A percentile compares a stretch with the other conserved stretches of the same genome.
Conservation (phyloP, 1,140 invertebrate genomes). For the Halesus radiatus region DNA sequence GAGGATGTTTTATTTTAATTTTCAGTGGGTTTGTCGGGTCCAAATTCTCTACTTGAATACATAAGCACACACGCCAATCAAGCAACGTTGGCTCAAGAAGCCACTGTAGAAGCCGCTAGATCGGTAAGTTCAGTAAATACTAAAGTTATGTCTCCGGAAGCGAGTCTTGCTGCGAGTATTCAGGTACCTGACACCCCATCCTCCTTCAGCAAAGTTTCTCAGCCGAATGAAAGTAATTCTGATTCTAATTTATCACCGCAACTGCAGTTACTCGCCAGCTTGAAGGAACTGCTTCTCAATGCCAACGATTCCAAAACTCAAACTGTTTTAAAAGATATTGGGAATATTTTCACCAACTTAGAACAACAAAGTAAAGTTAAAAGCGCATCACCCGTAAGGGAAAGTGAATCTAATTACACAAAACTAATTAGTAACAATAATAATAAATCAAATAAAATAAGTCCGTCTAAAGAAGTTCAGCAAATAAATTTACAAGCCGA, state of each 20-base stretch:
- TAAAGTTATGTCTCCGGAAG: slow-evolving; percentile 25
- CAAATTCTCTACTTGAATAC: slow-evolving; percentile 50
- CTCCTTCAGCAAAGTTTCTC: slow-evolving; percentile 39
- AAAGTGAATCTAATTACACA: neutral
- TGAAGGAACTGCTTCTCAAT: slow-evolving; percentile 51
- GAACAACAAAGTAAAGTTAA: slow-evolving; percentile 42
- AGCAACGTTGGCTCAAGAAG: slow-evolving; percentile 55
- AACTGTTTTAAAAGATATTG: slow-evolving; percentile 50
- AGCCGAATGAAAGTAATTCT: neutral
- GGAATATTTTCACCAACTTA: slow-evolving; percentile 52
- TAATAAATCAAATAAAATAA: no score
- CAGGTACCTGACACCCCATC: slow-evolving; percentile 41
- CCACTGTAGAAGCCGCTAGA: slow-evolving; percentile 50
- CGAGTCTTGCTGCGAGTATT: slow-evolving; percentile 20
- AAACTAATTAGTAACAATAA: neutral
- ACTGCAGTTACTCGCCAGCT: slow-evolving; percentile 40
- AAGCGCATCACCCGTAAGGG: neutral
- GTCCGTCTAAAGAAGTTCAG: no score
- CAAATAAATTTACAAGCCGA: neutral
- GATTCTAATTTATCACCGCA: slow-evolving; percentile 28
- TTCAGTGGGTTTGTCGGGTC: slow-evolving; percentile 53
- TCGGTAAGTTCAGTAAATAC: slow-evolving; percentile 53
- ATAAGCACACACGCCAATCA: slow-evolving; percentile 55
- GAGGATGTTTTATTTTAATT: slow-evolving; percentile 30
- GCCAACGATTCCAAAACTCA: slow-evolving; percentile 36